A percentile compares a stretch with the other conserved stretches of the same genome.
Evolutionary conservation across 2,797 vertebrate species (phyloP).

Genomic region (Arnoldichthys spilopterus): DNA sequence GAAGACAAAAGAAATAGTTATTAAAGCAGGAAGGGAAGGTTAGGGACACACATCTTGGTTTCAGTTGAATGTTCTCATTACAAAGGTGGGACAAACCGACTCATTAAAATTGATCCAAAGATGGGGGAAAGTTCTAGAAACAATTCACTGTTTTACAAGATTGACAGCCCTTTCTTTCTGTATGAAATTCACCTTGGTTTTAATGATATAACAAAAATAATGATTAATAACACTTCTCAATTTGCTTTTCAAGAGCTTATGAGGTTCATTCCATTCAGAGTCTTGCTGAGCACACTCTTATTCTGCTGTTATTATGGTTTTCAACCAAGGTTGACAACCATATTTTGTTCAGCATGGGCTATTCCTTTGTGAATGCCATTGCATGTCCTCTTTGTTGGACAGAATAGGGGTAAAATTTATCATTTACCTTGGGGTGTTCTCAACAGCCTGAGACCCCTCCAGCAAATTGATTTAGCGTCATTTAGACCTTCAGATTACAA

Average conservation of each 20-base stretch:
- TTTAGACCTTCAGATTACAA: conserved; percentile 39
- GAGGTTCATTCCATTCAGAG: conserved; percentile 12
- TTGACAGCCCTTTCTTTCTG: conserved; percentile 39
- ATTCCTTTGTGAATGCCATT: conserved; percentile 35
- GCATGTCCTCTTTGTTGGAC: conserved; percentile 35
- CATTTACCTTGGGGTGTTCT: conserved; percentile 54
- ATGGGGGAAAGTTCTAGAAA: not conserved
- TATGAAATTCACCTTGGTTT: conserved; percentile 21
- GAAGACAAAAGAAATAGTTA: not conserved
- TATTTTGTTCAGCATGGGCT: conserved; percentile 26
- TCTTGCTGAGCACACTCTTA: not conserved
- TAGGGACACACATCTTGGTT: not conserved
- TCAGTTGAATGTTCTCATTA: not conserved
- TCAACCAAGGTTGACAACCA: conserved; percentile 49
- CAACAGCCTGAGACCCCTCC: conserved; percentile 36
- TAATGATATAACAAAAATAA: conserved; percentile 14
- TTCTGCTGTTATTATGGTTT: conserved; percentile 32
- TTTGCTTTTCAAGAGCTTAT: conserved; percentile 15
- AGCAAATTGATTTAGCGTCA: conserved; percentile 43
- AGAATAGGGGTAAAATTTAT: conserved; percentile 37
- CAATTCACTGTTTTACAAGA: conserved; percentile 13
- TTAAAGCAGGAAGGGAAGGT: not conserved
- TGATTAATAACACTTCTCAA: conserved; percentile 22
- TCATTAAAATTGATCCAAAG: conserved; percentile 17
- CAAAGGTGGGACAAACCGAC: conserved; percentile 23